Percentiles rank a stretch among this genome's conserved stretches.
Conservation (phyloP, 2,797 vertebrate genomes). For the Gila robusta region DNA sequence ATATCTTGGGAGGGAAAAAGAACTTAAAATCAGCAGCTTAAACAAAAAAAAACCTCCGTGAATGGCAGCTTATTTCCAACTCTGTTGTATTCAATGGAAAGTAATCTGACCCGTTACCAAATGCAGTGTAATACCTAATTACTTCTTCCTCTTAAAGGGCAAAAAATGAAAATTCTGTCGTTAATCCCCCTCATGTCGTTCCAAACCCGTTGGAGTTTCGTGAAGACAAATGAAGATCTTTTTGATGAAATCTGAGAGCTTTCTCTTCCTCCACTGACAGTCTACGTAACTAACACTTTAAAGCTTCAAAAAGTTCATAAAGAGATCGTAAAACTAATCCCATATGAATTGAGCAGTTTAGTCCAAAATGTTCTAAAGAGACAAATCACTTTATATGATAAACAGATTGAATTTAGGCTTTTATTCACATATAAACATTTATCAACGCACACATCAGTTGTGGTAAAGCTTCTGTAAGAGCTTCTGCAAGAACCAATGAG, state of each 20-base stretch:
- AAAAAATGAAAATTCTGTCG: too few relatives aligned
- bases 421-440: background rate
- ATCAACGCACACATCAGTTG: background rate
- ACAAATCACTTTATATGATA: too few relatives aligned
- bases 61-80: background rate
- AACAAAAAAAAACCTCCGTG: background rate
- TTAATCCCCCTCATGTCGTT: background rate
- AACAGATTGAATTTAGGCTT: background rate
- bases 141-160: background rate
- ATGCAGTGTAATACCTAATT: background rate
- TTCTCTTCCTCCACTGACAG: too few relatives aligned
- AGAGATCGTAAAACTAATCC: too few relatives aligned
- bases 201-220: background rate
- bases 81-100: background rate
- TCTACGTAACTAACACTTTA: too few relatives aligned
- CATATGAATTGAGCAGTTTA: too few relatives aligned
- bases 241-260: too few relatives aligned
- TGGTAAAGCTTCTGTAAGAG: too few relatives aligned
- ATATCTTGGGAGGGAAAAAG: conserved; percentile 81
- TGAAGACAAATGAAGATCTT: background rate
- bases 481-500: too few relatives aligned
- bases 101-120: background rate
- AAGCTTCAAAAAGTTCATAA: too few relatives aligned
- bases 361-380: too few relatives aligned
- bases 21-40: background rate